Conservation (phyloP, 2,113 vertebrate genomes). For the Odobenus rosmarus region DNA sequence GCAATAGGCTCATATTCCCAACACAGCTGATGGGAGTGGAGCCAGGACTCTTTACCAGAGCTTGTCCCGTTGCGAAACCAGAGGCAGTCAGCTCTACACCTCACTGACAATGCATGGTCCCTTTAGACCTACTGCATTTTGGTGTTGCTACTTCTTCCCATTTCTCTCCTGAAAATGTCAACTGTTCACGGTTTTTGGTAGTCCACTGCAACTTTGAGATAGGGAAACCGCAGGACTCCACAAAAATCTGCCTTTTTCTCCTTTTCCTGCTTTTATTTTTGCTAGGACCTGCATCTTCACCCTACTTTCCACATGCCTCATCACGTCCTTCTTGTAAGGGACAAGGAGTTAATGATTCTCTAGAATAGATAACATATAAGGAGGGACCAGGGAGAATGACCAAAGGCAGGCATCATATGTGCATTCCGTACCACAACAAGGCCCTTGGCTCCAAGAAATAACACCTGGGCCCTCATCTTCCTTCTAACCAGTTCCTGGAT, state of each 20-base stretch:
- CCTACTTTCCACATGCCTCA: neutral
- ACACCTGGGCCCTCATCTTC: neutral
- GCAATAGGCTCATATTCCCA: neutral
- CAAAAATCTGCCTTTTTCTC: neutral
- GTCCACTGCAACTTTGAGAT: neutral
- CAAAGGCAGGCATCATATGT: neutral
- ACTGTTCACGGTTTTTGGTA: neutral
- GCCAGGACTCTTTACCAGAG: neutral
- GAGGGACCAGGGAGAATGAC: neutral
- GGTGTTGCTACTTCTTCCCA: neutral
- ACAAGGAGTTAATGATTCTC: neutral
- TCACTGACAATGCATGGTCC: accelerated
- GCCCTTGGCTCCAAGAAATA: neutral
- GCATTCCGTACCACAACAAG: neutral
- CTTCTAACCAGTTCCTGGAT: neutral
- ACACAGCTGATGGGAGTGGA: neutral
- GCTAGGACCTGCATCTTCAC: neutral
- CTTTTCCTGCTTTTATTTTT: neutral
- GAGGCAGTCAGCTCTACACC: neutral
- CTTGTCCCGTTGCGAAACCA: neutral
- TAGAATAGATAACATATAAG: neutral
- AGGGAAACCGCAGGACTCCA: neutral
- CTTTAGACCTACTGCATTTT: neutral
- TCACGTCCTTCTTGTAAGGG: neutral
- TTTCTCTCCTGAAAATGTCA: neutral